These are phyloP conservation scores for Maniola jurtina DNA, from an alignment of 1,140 invertebrate species.

Conservation along the genomic window DNA sequence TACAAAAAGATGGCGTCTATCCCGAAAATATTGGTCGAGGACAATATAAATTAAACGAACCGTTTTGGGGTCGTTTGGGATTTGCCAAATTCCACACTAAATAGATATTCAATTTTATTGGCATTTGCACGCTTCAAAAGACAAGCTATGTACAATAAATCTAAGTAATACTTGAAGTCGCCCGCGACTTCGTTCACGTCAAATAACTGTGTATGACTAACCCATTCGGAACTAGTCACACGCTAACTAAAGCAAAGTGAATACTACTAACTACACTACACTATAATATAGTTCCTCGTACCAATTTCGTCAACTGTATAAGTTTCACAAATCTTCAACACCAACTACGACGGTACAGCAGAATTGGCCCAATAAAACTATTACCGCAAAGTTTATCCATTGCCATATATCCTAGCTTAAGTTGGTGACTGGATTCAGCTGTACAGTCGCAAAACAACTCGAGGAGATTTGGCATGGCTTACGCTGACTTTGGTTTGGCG, in stretches of 20 bases:
- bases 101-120: background rate
- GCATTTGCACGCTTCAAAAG: background rate
- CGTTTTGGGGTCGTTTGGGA: constrained; percentile 15
- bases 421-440: constrained; percentile 40
- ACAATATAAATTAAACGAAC: constrained; percentile 33
- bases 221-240: background rate
- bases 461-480: constrained; percentile 65
- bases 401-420: constrained; percentile 37
- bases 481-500: constrained; percentile 58
- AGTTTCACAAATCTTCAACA: constrained; percentile 15
- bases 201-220: too few relatives aligned
- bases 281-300: background rate
- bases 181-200: too few relatives aligned
- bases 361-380: constrained; percentile 32
- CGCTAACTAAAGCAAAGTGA: background rate
- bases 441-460: constrained; percentile 59
- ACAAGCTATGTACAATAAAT: background rate
- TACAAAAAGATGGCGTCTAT: constrained; percentile 33
- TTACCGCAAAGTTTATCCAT: constrained; percentile 39
- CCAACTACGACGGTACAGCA: constrained; percentile 20
- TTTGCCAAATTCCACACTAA: background rate
- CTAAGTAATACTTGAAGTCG: too few relatives aligned
- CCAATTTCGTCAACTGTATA: background rate
- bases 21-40: constrained; percentile 28
- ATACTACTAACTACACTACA: background rate